Evolutionary conservation across 2,113 vertebrate genomes (phyloP), one percentile per base, ranked within the genome.

Genomic region (Burhinus oedicnemus): DNA sequence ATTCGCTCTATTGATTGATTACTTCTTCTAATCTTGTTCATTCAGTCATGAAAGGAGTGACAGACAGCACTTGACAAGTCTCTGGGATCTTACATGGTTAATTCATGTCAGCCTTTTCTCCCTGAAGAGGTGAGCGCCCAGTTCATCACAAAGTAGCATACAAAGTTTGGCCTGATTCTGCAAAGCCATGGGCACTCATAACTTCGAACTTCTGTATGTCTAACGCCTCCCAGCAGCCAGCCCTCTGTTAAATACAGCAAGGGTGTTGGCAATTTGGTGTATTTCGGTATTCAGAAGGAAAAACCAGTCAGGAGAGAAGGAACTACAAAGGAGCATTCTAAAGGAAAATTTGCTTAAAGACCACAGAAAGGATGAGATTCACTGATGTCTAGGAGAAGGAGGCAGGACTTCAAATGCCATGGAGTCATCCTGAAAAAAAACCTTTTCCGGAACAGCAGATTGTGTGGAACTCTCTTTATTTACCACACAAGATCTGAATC

Each of bases 261-360:
- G 71, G 79, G 51, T 92, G 92, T 86, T 57, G 54, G 45, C 66
- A 77, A 51, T 72, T 91, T 62, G 32, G 15, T 75, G 36, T 62
- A 51, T 92, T 92, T 96, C 3, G 4, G 29, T 89, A 89, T 89
- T 92, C 88, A 89, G 81, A 94, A 86, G 42, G 82, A 78, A 92
- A 94, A 95, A 87, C 49, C 55, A 96, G 94, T 69, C 64, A 87
- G 76, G 72, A 93, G 42, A 72, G 60, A 75, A 70, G 44, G 49
- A 94, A 93, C 74, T 95, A 92, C 89, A 93, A 93, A 96, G 76
- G 38, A 83, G 2, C 12, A 44, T 72, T 87, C 27, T 64, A 65
- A 66, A 85, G 36, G 42, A 90, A 95, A 83, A 92, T 93, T 96
- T 96, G 38, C 44, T 89, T 95, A 81, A 91, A 89, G 49, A 62